Evolutionary conservation across 2,797 vertebrate genomes (phyloP).

Genomic region (Chelon labrosus): DNA sequence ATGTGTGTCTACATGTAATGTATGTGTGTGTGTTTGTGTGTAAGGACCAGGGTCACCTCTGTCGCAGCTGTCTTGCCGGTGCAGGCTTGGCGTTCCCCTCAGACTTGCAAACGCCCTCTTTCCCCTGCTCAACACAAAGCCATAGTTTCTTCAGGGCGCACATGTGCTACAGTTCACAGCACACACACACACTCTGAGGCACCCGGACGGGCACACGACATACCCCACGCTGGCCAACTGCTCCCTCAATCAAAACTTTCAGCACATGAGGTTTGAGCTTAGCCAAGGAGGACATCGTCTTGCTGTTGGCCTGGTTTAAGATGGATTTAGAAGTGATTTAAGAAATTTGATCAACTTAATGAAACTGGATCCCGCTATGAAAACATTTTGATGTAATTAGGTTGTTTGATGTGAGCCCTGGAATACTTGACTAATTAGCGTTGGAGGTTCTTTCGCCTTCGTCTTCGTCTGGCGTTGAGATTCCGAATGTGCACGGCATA

Average conservation of each 20-base stretch:
- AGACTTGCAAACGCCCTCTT: constrained; percentile 52
- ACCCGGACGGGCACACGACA: constrained; percentile 65
- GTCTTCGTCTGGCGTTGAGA: constrained; percentile 2
- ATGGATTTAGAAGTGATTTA: constrained; percentile 18
- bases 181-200: constrained; percentile 50
- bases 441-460: not conserved
- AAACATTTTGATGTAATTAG: constrained; percentile 21
- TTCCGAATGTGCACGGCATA: constrained; percentile 24
- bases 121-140: constrained; percentile 66
- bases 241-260: constrained; percentile 64
- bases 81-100: constrained; percentile 54
- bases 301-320: constrained; percentile 6
- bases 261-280: constrained; percentile 29
- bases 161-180: constrained; percentile 68
- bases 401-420: not conserved
- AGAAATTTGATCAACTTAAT: constrained; percentile 7
- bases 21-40: constrained; percentile 32
- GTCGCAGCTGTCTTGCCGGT: constrained; percentile 80
- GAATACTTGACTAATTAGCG: not conserved
- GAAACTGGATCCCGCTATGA: constrained; percentile 17
- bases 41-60: constrained; percentile 73
- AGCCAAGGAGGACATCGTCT: constrained; percentile 24
- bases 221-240: constrained; percentile 71
- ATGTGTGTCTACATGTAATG: constrained; percentile 35
- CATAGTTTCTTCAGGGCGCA: constrained; percentile 66